phyloP scores from a whole-genome alignment of 2,113 vertebrate genomes.

The Macquaria australasica region DNA sequence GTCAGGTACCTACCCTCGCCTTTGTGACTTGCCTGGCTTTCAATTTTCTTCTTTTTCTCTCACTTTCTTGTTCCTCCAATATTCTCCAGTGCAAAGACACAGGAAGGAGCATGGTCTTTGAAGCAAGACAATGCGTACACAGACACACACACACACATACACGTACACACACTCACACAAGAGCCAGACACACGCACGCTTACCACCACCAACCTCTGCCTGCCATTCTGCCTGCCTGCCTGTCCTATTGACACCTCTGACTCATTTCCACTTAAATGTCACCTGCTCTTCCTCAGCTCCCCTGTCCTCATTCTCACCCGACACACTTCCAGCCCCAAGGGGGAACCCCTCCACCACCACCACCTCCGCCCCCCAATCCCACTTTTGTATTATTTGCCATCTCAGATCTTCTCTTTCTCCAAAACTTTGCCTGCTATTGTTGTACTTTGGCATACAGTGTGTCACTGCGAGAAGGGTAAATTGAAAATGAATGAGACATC shows the following conservation, averaged over 20 bases:
- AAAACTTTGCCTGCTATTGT: slow-evolving; percentile 8
- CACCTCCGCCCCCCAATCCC: no score
- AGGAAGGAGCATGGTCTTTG: slow-evolving; percentile 30
- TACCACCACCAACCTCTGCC: background rate
- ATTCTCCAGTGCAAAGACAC: slow-evolving; percentile 16
- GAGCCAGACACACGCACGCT: background rate
- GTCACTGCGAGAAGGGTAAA: slow-evolving; percentile 22
- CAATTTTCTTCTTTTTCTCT: background rate
- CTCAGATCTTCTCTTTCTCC: slow-evolving; percentile 15
- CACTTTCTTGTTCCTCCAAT: background rate
- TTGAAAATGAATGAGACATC: slow-evolving; percentile 62
- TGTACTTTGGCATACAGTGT: background rate
- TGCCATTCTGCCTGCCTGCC: slow-evolving; percentile 16
- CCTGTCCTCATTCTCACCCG: slow-evolving; percentile 68
- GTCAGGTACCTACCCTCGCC: slow-evolving; percentile 87
- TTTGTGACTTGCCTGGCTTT: fast-evolving
- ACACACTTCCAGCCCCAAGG: slow-evolving; percentile 43
- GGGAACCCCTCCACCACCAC: background rate
- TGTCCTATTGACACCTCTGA: slow-evolving; percentile 63
- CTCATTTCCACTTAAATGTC: slow-evolving; percentile 68
- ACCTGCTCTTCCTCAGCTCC: slow-evolving; percentile 55
- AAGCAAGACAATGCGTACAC: background rate
- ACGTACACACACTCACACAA: background rate
- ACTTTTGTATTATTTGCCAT: slow-evolving; percentile 18
- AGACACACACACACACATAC: background rate